These are phyloP conservation scores for Copsychus sechellarum DNA, from an alignment of 2,113 vertebrate species.

Conservation along the genomic window DNA sequence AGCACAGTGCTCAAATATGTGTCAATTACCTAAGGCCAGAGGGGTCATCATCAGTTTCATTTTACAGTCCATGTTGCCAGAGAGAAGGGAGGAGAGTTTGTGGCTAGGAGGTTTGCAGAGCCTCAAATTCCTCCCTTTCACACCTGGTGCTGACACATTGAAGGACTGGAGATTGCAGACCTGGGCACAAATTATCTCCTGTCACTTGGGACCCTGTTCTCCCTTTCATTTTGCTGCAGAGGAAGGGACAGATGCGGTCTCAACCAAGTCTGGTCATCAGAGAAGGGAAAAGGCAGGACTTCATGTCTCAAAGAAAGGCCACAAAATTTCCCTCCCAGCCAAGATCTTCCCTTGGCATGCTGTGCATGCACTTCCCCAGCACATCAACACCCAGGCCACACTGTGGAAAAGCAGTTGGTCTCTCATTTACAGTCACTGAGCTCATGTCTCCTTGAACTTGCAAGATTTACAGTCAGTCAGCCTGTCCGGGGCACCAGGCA, in stretches of 20 bases:
- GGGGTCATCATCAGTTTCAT: background rate
- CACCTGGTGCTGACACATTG: background rate
- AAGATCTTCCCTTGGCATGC: background rate
- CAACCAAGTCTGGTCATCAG: fast-evolving
- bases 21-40: background rate
- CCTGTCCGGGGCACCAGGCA: background rate
- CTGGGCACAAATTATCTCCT: background rate
- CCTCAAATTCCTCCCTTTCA: background rate
- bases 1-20: background rate
- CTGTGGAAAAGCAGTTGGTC: background rate
- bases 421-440: background rate
- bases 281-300: background rate
- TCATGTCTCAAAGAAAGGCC: background rate
- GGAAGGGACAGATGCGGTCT: background rate
- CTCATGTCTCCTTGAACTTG: fast-evolving
- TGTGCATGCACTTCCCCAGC: background rate
- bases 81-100: background rate
- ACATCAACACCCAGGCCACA: background rate
- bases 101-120: background rate
- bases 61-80: background rate
- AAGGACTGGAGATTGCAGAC: background rate
- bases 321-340: background rate
- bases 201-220: background rate
- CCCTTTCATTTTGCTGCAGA: background rate
- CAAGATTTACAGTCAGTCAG: background rate